Percentiles rank a stretch among this genome's conserved stretches.
phyloP scores from a whole-genome alignment of 2,888 invertebrate genomes.

The Eumerus sabulonum region DNA sequence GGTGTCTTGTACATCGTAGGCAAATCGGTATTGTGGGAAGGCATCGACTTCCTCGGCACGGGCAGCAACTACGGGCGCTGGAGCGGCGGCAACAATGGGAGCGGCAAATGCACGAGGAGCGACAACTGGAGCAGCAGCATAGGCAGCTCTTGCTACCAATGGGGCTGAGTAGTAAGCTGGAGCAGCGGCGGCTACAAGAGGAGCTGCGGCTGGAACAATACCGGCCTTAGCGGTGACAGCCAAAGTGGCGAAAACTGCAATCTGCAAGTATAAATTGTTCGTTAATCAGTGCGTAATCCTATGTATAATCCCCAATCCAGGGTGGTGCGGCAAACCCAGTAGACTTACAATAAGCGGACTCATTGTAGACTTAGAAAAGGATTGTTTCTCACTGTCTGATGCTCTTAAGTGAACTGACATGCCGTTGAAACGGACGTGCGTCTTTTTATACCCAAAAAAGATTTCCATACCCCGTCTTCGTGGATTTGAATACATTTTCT shows the following conservation, averaged over 20 bases:
- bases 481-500: conserved; percentile 51
- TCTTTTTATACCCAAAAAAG: conserved; percentile 76
- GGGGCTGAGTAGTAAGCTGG: conserved; percentile 52
- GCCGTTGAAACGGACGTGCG: conserved; percentile 72
- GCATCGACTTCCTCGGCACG: conserved; percentile 78
- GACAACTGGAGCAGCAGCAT: conserved; percentile 71
- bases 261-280: conserved; percentile 69
- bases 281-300: conserved; percentile 41
- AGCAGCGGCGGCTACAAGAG: conserved; percentile 73
- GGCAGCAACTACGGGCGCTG: conserved; percentile 73
- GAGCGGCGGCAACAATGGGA: conserved; percentile 72
- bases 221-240: conserved; percentile 76
- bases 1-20: conserved; percentile 80
- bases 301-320: too few species aligned
- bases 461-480: conserved; percentile 43
- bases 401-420: conserved; percentile 79
- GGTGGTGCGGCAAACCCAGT: background rate
- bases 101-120: conserved; percentile 68
- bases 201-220: conserved; percentile 73
- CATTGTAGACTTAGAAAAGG: conserved; percentile 77
- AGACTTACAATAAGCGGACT: conserved; percentile 79
- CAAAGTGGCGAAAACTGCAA: conserved; percentile 77
- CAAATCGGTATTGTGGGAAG: conserved; percentile 79
- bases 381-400: conserved; percentile 78
- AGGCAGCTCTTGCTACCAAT: conserved; percentile 48